These are phyloP conservation scores for Timema podura DNA, from an alignment of 2,888 invertebrate species.

Conservation along the genomic window DNA sequence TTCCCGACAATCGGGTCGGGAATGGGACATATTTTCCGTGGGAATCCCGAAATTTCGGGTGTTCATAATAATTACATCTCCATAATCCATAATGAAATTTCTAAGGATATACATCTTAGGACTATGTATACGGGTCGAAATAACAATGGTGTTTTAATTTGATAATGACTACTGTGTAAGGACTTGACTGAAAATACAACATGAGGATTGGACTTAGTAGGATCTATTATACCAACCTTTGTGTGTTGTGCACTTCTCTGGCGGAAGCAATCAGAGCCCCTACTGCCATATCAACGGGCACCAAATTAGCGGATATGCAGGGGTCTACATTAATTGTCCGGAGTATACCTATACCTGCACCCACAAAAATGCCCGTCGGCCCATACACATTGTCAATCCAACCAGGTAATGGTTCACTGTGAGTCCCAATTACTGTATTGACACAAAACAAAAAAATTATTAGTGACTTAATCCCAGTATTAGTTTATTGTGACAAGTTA, in stretches of 20 bases:
- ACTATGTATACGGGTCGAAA: too few species aligned
- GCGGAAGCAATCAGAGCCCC: slow-evolving; percentile 58
- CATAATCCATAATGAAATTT: too few species aligned
- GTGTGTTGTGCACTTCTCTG: slow-evolving; percentile 45
- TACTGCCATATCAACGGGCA: slow-evolving; percentile 64
- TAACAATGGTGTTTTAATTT: too few species aligned
- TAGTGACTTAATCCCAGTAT: background rate
- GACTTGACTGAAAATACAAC: too few species aligned
- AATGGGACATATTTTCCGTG: too few species aligned
- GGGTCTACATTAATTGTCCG: slow-evolving; percentile 53
- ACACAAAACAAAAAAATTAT: background rate
- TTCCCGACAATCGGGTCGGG: too few species aligned
- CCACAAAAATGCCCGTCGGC: slow-evolving; percentile 54
- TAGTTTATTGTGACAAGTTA: too few species aligned
- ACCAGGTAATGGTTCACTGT: slow-evolving; percentile 47
- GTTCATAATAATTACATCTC: too few species aligned
- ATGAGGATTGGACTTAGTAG: background rate
- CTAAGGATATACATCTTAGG: too few species aligned
- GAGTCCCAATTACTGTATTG: slow-evolving; percentile 41
- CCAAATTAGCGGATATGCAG: slow-evolving; percentile 57
- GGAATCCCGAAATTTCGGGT: too few species aligned
- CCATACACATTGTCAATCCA: slow-evolving; percentile 72
- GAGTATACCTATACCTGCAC: slow-evolving; percentile 56
- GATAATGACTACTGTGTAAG: too few species aligned
- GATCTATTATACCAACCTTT: background rate